These are phyloP conservation scores for Nannobrachium achirus DNA, from an alignment of 2,113 vertebrate genomes.

Conservation along the genomic window DNA sequence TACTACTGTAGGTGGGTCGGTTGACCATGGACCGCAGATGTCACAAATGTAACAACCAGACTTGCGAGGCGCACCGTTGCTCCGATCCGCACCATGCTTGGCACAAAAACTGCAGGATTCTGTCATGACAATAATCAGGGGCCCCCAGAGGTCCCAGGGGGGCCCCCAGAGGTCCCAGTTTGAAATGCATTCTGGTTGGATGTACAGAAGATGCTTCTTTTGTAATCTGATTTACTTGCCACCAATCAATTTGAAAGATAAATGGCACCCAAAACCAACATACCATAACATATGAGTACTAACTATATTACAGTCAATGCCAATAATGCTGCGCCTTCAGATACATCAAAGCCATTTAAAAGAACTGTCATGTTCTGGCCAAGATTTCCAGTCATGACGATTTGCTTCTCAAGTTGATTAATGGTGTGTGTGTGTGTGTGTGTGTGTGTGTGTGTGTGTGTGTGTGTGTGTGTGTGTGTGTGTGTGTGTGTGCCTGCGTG, in stretches of 20 bases:
- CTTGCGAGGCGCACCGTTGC: no score
- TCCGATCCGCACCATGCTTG: no score
- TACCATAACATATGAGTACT: neutral
- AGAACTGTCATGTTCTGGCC: slow-evolving; percentile 24
- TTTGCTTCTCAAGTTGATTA: neutral
- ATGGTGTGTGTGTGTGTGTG: slow-evolving; percentile 12
- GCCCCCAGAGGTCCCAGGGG: no score
- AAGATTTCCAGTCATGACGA: slow-evolving; percentile 37
- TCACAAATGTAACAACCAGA: no score
- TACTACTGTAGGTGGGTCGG: no score
- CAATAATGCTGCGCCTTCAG: slow-evolving; percentile 7
- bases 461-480: slow-evolving; percentile 9
- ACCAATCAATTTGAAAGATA: slow-evolving; percentile 31
- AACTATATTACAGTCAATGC: slow-evolving; percentile 34
- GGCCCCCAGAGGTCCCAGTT: no score
- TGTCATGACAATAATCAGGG: no score
- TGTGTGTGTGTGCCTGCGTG: neutral
- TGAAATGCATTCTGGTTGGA: no score
- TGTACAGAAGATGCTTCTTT: no score
- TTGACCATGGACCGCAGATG: no score
- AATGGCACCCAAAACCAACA: slow-evolving; percentile 15
- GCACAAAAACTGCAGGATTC: no score
- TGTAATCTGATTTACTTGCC: slow-evolving; percentile 5
- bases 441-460: slow-evolving; percentile 13
- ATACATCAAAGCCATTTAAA: slow-evolving; percentile 20